Evolutionary conservation across 2,797 vertebrate species (phyloP).

Genomic region (Taeniopygia guttata): DNA sequence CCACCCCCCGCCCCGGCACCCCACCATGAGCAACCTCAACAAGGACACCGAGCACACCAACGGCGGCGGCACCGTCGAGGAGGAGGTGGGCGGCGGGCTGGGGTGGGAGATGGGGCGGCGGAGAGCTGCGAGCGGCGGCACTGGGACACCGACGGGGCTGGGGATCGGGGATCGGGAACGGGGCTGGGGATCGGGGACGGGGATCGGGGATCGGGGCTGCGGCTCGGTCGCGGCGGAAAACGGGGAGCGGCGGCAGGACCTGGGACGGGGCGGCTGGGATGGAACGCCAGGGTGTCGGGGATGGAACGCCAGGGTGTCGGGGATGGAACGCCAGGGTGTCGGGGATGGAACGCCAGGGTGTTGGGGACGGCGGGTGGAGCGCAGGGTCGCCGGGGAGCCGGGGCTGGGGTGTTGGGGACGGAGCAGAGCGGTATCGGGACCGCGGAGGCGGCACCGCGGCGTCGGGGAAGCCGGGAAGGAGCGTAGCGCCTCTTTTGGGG

Average conservation of each 20-base stretch:
- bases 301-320: too few species aligned
- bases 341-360: background rate
- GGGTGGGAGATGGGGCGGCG: background rate
- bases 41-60: constrained; percentile 71
- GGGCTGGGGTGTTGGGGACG: background rate
- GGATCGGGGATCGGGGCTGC: too few species aligned
- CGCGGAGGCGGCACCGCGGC: background rate
- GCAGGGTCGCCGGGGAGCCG: background rate
- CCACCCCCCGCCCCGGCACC: background rate
- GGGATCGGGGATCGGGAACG: too few species aligned
- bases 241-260: background rate
- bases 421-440: background rate
- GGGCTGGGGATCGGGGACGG: too few species aligned
- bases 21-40: constrained; percentile 64
- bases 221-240: background rate
- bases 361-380: background rate
- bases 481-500: background rate
- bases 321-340: background rate
- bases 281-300: background rate
- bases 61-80: constrained; percentile 62
- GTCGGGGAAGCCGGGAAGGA: background rate
- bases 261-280: background rate
- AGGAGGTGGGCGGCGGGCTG: constrained; percentile 56
- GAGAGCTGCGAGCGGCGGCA: background rate
- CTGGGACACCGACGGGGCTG: background rate